Base-by-base conservation (phyloP, 2,113 vertebrate species). In the Notothenia rossii region DNA sequence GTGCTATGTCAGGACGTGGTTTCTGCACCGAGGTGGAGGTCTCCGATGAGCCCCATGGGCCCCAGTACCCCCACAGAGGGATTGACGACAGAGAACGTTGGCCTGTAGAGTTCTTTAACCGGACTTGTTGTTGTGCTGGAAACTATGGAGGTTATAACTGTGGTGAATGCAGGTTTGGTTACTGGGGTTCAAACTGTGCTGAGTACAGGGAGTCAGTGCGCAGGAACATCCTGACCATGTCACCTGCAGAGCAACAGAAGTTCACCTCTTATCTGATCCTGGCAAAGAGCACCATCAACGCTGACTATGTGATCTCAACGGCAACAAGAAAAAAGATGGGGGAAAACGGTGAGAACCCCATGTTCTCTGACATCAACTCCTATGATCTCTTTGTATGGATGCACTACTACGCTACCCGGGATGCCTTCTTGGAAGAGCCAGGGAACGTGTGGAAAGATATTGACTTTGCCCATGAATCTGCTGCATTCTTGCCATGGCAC, bases 371-470 rank as follows among this genome's bases (percentile, higher is more conserved):
- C 75, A 95, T 97, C 89, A 98, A 74, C 0, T 85, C 97, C n/a
- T 99, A 98, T 0, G 97, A 99, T 56, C 93, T 99, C 67, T 99
- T 99, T 70, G 97, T 99, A 54, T 99, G 98, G 98, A 96, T 97
- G 89, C 98, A 99, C 88, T 99, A 99, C 77, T 99, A 99, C 1
- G 96, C 97, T 33, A 98, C 98, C 56, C 94, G 96, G 67, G 98
- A 99, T n/a, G 90, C 97, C 0, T 91, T 99, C 25, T 73, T 99
- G 18, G 97, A 97, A 1, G 96, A 95, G 0, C 92, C 96, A 1
- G 94, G 73, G 0, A 95, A 85, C 2, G 93, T 99, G 12, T 99
- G 97, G 97, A 75, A 65, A 9, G 94, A 98, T 73, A 95, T 99
- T 22, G 98, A 99, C 76, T 99, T 99, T 85, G 98, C 97, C 17